Conservation (phyloP, 2,113 vertebrate species). For the Geococcyx californianus region DNA sequence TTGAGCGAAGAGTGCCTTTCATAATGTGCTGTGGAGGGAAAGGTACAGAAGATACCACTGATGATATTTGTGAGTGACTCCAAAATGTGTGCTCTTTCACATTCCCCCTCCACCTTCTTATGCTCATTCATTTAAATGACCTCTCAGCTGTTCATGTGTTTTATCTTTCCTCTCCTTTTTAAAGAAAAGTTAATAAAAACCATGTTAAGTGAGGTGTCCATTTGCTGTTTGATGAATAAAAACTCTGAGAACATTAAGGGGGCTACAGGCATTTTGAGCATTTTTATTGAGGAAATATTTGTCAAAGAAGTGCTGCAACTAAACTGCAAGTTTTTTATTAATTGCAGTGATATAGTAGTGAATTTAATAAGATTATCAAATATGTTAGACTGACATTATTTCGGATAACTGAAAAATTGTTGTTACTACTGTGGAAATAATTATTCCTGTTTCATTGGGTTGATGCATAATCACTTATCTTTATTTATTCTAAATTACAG, state of each 20-base stretch:
- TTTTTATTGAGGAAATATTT: neutral
- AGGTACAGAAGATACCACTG: slow-evolving; percentile 92
- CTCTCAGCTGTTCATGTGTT: too few species aligned
- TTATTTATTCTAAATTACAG: slow-evolving; percentile 72
- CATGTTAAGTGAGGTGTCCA: neutral
- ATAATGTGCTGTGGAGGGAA: slow-evolving; percentile 97
- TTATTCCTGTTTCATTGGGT: neutral
- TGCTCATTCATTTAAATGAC: neutral
- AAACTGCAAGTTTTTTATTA: neutral
- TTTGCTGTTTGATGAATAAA: neutral
- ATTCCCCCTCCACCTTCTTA: neutral
- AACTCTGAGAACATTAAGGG: neutral
- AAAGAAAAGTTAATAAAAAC: neutral
- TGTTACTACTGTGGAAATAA: neutral
- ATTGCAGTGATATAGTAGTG: neutral
- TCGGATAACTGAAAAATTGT: neutral
- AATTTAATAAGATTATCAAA: neutral
- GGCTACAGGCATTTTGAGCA: neutral
- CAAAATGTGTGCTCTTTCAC: neutral
- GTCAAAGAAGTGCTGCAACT: neutral
- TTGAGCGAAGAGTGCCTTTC: slow-evolving; percentile 94
- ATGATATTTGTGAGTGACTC: slow-evolving; percentile 94
- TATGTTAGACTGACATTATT: neutral
- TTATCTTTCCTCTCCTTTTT: neutral
- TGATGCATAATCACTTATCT: fast-evolving